Base-by-base conservation (phyloP, 2,113 vertebrate species). In the Otolemur garnettii region DNA sequence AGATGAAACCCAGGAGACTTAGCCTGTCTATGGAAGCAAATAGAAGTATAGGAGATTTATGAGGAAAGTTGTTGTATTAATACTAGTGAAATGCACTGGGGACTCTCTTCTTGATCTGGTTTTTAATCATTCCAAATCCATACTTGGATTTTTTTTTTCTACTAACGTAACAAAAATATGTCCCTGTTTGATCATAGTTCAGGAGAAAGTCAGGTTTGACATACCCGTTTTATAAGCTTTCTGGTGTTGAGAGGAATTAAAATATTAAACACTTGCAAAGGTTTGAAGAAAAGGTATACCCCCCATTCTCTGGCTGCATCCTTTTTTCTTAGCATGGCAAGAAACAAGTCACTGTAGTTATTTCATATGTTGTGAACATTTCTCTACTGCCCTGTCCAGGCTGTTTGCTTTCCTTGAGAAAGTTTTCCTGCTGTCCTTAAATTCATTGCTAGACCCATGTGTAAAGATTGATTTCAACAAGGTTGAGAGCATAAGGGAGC, bases 81-180 rank as follows among this genome's bases (percentile, higher is more conserved):
- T 86, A 96, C 89, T 83, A 55, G 11, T 90, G n/a, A 97, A 97
- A 89, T n/a, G 53, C 60, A 90, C 0, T 92, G 57, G 88, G 91
- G 59, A 91, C 74, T 96, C 55, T 24, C 72, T 90, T 22, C 89
- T 96, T 93, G 60, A 87, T 78, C n/a, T 95, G 35, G 45, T 92
- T 96, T 97, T 98, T 96, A 98, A 98, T 97, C 79, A 96, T 93
- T 97, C n/a, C 60, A 88, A 95, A 95, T 74, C 92, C 75, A 96
- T 96, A 1, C 2, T 79, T 95, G 77, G 0, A 3, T 91, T 68
- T 85, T 94, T 68, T 85, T 94, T 96, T 94, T 14, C 55, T 90
- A 97, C 35, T 87, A 97, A 87, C 53, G 35, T 35, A 97, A 93
- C 11, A 97, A 62, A 69, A 97, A 28, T 90, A 94, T 97, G 96